Percentiles rank a stretch among this genome's conserved stretches.
These are phyloP conservation scores for Callinectes sapidus DNA, from an alignment of 2,888 invertebrate species.

Conservation along the genomic window DNA sequence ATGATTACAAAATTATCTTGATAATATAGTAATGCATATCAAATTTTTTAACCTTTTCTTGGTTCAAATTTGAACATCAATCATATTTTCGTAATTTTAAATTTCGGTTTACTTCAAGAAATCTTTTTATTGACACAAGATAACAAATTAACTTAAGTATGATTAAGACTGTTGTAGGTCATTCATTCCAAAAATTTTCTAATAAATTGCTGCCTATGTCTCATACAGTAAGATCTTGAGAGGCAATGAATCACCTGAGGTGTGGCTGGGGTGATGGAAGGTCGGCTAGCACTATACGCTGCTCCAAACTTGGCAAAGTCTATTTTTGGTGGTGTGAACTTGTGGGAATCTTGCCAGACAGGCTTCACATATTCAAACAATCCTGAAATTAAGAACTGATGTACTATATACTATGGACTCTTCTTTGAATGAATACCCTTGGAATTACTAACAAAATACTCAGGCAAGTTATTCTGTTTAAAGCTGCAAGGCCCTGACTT, in stretches of 20 bases:
- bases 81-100: too few species aligned
- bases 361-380: constrained; percentile 73
- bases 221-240: background rate
- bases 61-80: too few species aligned
- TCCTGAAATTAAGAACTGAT: constrained; percentile 50
- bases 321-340: constrained; percentile 55
- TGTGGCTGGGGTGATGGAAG: constrained; percentile 57
- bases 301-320: constrained; percentile 71
- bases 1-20: background rate
- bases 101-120: background rate
- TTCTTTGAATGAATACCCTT: too few species aligned
- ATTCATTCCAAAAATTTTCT: too few species aligned
- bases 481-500: too few species aligned
- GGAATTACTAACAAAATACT: too few species aligned
- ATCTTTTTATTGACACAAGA: background rate
- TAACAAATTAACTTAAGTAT: background rate
- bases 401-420: background rate
- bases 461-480: too few species aligned
- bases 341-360: constrained; percentile 66
- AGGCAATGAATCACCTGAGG: constrained; percentile 52
- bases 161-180: too few species aligned
- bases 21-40: background rate
- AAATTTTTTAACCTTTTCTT: background rate
- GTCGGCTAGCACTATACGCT: constrained; percentile 67
- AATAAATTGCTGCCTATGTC: background rate